Percentiles rank a stretch among this genome's conserved stretches.
Evolutionary conservation across 2,888 invertebrate genomes (phyloP).

Genomic region (Pasiphila rectangulata): DNA sequence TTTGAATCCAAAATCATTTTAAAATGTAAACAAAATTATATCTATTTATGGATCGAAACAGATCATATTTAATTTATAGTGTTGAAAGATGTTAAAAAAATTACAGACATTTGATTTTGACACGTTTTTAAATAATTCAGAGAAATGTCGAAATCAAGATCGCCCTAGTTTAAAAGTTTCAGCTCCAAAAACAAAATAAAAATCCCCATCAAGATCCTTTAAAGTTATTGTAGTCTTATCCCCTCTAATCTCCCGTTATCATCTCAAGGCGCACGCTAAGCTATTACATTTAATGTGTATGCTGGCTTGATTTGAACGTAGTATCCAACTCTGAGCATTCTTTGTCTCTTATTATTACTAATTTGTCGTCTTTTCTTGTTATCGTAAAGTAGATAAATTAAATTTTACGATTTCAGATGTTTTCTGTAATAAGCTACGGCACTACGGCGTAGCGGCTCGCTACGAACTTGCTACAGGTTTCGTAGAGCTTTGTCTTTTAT

Average conservation of each 20-base stretch:
- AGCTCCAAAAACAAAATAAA: not conserved
- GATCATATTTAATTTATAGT: no score
- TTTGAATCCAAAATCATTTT: no score
- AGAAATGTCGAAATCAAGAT: no score
- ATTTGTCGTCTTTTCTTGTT: conserved; percentile 75
- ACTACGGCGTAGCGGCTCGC: conserved; percentile 39
- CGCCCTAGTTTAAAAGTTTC: no score
- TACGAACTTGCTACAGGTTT: not conserved
- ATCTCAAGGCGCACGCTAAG: conserved; percentile 66
- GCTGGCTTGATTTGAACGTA: conserved; percentile 78
- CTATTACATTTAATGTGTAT: conserved; percentile 77
- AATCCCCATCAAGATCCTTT: no score
- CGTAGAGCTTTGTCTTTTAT: conserved; percentile 9
- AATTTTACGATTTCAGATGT: conserved; percentile 57
- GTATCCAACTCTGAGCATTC: conserved; percentile 78
- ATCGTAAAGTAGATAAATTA: conserved; percentile 63
- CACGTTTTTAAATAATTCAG: no score
- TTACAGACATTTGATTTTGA: no score
- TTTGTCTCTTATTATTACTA: conserved; percentile 73
- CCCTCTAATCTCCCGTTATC: conserved; percentile 41
- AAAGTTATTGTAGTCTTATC: conserved; percentile 44
- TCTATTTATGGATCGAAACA: no score
- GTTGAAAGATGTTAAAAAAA: no score
- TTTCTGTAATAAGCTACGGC: conserved; percentile 44
- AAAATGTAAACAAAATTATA: no score